Evolutionary conservation across 2,113 vertebrate species (phyloP).

Genomic region (Oriolus oriolus): DNA sequence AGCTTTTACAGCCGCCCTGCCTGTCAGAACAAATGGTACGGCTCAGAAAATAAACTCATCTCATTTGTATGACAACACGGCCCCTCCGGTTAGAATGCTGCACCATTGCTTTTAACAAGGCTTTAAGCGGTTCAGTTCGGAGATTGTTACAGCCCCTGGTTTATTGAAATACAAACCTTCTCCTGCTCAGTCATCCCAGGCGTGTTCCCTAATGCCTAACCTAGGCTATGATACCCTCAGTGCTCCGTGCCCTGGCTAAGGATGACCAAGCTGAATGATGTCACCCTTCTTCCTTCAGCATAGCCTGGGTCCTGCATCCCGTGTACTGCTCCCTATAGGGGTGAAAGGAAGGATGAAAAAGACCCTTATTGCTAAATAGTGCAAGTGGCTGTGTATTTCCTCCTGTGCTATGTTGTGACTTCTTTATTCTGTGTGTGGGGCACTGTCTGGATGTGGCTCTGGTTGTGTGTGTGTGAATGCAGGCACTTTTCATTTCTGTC

Average conservation of each 20-base stretch:
- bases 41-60: conserved; percentile 93
- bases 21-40: conserved; percentile 91
- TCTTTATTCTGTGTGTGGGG: not conserved
- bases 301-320: not conserved
- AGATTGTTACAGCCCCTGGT: conserved; percentile 18
- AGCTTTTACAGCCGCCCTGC: conserved; percentile 87
- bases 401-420: not conserved
- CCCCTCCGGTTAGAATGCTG: conserved; percentile 87
- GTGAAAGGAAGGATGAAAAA: not conserved
- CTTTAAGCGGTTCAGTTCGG: conserved; percentile 65
- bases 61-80: conserved; percentile 92
- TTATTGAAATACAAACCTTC: conserved; percentile 42
- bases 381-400: not conserved
- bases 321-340: not conserved
- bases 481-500: not conserved
- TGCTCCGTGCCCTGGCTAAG: not conserved
- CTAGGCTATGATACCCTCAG: not conserved
- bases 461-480: not conserved
- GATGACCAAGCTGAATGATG: not conserved
- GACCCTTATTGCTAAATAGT: not conserved
- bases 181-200: not conserved
- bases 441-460: not conserved
- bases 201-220: not conserved
- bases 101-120: conserved; percentile 80
- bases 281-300: not conserved